Evolutionary conservation across 2,888 invertebrate species (phyloP).

Genomic region (Temnothorax ravouxi): DNA sequence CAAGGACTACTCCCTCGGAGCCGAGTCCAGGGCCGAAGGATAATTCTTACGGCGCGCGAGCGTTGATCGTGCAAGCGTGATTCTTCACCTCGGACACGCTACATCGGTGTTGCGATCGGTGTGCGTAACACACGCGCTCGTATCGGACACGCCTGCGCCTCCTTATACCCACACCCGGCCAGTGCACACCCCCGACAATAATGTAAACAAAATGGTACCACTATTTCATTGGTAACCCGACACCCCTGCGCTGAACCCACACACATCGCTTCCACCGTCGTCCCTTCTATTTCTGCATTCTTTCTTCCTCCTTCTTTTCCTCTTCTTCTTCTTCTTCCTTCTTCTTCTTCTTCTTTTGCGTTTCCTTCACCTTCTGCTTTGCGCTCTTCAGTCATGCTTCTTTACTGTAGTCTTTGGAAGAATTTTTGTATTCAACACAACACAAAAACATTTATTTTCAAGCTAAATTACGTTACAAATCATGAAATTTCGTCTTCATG

Average conservation of each 20-base stretch:
- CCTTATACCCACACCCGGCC: conserved; percentile 63
- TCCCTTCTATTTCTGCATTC: conserved; percentile 11
- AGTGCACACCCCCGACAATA: conserved; percentile 82
- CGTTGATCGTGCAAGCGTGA: conserved; percentile 79
- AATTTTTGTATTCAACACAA: not conserved
- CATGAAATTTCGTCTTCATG: not conserved
- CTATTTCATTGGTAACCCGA: conserved; percentile 86
- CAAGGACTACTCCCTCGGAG: conserved; percentile 61
- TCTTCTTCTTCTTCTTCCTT: not conserved
- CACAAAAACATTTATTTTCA: not conserved
- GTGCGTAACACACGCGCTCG: conserved; percentile 65
- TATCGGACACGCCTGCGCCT: conserved; percentile 54
- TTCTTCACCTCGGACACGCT: conserved; percentile 75
- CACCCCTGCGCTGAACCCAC: conserved; percentile 83
- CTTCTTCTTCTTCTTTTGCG: not conserved
- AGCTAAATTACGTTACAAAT: not conserved
- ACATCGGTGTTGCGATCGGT: conserved; percentile 65
- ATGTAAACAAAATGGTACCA: conserved; percentile 86
- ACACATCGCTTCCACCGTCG: conserved; percentile 78
- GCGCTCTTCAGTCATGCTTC: conserved; percentile 13
- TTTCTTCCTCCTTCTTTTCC: not conserved
- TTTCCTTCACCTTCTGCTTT: conserved; percentile 4
- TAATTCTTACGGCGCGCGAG: conserved; percentile 77
- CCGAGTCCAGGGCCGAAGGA: conserved; percentile 69
- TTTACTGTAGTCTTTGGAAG: not conserved